A percentile compares a stretch with the other conserved stretches of the same genome.
phyloP scores from a whole-genome alignment of 2,888 invertebrate genomes.

The Rhynchonema sp. region DNA sequence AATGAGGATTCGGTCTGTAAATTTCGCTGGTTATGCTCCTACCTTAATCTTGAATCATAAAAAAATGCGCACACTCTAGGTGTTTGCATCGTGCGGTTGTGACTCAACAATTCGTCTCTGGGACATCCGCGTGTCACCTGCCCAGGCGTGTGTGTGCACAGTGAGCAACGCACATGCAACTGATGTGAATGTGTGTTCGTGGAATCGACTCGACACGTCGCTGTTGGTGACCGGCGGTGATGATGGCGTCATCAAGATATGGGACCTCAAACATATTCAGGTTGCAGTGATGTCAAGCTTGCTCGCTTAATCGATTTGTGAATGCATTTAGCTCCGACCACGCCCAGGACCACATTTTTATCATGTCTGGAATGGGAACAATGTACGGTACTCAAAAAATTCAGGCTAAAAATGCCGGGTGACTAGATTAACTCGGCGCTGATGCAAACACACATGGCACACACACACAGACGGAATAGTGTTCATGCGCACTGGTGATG shows the following conservation, averaged over 20 bases:
- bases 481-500: neutral
- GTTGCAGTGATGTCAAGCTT: conserved; percentile 21
- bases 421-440: too few relatives aligned
- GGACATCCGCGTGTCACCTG: conserved; percentile 69
- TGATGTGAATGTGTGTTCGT: conserved; percentile 91
- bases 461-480: neutral
- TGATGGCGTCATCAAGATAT: conserved; percentile 76
- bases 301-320: too few relatives aligned
- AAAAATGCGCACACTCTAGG: too few relatives aligned
- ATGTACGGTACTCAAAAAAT: too few relatives aligned
- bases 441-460: neutral
- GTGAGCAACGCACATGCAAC: conserved; percentile 57
- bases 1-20: conserved; percentile 58
- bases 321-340: too few relatives aligned
- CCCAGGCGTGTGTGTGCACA: conserved; percentile 74
- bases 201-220: conserved; percentile 64
- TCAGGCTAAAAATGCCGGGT: too few relatives aligned
- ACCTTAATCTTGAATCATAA: too few relatives aligned
- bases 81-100: neutral
- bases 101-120: conserved; percentile 60
- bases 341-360: too few relatives aligned
- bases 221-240: conserved; percentile 81
- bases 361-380: too few relatives aligned
- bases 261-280: conserved; percentile 76
- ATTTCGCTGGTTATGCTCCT: too few relatives aligned